A percentile compares a stretch with the other conserved stretches of the same genome.
Evolutionary conservation across 2,113 vertebrate species (phyloP).

Genomic region (Poecile atricapillus): DNA sequence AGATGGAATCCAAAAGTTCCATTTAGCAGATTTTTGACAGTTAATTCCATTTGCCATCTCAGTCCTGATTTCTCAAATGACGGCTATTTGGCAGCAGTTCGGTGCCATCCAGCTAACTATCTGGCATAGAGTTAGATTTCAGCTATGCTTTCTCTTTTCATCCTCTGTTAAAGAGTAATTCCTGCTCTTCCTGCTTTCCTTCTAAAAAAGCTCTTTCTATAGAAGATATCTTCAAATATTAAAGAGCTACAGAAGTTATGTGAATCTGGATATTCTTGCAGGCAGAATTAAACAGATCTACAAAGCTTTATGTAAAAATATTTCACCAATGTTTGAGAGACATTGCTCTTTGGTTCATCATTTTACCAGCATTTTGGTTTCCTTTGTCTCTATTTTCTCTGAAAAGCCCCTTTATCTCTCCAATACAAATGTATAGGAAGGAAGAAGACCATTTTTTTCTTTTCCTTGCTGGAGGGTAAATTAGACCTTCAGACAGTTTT

Average conservation of each 20-base stretch:
- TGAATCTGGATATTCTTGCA: neutral
- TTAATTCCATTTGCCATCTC: neutral
- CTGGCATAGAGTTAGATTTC: neutral
- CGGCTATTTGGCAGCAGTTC: neutral
- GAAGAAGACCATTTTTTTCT: neutral
- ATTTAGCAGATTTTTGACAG: neutral
- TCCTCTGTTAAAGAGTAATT: neutral
- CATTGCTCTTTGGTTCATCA: neutral
- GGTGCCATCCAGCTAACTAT: neutral
- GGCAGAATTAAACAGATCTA: neutral
- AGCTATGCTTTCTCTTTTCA: neutral
- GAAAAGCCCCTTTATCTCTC: neutral
- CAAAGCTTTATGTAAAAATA: neutral
- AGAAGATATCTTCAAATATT: neutral
- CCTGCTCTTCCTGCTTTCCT: neutral
- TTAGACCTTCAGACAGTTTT: constrained; percentile 50
- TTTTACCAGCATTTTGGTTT: neutral
- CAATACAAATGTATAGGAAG: neutral
- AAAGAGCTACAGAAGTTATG: accelerated
- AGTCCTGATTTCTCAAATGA: neutral
- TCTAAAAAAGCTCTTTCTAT: neutral
- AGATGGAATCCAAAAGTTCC: neutral
- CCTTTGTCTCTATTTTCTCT: neutral
- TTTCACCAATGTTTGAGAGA: neutral
- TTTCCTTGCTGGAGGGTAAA: constrained; percentile 31